phyloP scores from a whole-genome alignment of 2,797 vertebrate genomes.

The Chaunax sp. region DNA sequence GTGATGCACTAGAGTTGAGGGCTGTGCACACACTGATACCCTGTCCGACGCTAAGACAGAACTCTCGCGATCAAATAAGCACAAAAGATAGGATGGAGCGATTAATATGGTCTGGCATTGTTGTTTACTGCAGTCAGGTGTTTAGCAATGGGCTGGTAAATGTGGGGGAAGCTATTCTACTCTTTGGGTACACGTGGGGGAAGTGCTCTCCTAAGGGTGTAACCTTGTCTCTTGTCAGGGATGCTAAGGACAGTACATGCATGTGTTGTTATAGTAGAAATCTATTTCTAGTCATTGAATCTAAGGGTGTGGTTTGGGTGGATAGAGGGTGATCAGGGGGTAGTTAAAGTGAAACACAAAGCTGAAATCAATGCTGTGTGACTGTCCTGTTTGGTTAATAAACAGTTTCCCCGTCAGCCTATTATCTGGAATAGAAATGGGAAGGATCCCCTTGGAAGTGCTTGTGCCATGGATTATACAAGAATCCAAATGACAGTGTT shows the following conservation, averaged over 20 bases:
- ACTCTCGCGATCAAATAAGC: too few species aligned
- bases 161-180: slow-evolving; percentile 54
- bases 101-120: slow-evolving; percentile 72
- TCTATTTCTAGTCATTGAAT: slow-evolving; percentile 45
- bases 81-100: slow-evolving; percentile 64
- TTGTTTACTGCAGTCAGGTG: slow-evolving; percentile 79
- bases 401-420: background rate
- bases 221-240: slow-evolving; percentile 35
- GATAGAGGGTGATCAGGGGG: background rate
- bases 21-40: too few species aligned
- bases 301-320: slow-evolving; percentile 20
- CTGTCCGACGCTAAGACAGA: too few species aligned
- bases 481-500: background rate
- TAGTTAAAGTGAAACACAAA: slow-evolving; percentile 38
- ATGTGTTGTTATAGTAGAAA: slow-evolving; percentile 39
- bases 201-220: slow-evolving; percentile 28
- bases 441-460: background rate
- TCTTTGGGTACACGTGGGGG: slow-evolving; percentile 39
- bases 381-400: slow-evolving; percentile 13
- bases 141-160: slow-evolving; percentile 76
- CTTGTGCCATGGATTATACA: background rate
- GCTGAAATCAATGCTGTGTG: slow-evolving; percentile 34
- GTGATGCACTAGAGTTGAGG: too few species aligned
- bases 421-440: background rate
- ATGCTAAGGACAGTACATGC: slow-evolving; percentile 8